Base-by-base conservation (phyloP, 2,113 vertebrate species). In the Cyrtonyx montezumae region DNA sequence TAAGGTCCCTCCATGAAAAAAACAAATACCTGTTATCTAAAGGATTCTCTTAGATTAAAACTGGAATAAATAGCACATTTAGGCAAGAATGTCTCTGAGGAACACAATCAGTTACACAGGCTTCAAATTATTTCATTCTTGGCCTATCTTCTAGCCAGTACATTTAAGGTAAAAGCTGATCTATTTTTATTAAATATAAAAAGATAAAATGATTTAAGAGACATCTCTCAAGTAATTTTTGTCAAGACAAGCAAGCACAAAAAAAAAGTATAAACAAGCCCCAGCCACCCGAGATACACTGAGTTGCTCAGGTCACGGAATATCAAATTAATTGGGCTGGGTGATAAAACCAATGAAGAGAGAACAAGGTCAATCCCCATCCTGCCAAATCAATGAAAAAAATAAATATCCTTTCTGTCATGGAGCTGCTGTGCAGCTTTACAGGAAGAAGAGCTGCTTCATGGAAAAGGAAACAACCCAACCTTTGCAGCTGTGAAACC, bases 401-500 rank as follows among this genome's bases (percentile, higher is more conserved):
- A 25, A 26, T 40, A 89, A 46, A 79, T 71, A 80, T 36, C 42
- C 76, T 88, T 80, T 79, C 42, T 67, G 68, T 21, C 4, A 1
- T 8, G 34, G 34, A 70, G 76, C 82, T 93, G 82, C 79, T 56
- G 40, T 75, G 90, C 73, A 63, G 82, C 67, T 85, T 74, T 91
- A 46, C 69, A 75, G 82, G 37, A 28, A 77, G 32, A 37, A 84
- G 34, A 80, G 69, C 56, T 77, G 40, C 79, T 56, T 84, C 75
- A 61, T 94, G 86, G 69, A 88, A 86, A 65, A 81, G 86, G 80
- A 91, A 95, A 86, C 69, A 95, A 91, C 88, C 90, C 69, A 95
- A 91, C 88, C 90, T 91, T 86, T 80, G 85, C 92, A 95, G 96
- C 95, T 96, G 88, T 95, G 95, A 96, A 96, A 96, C 88, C 70